Percentiles rank a stretch among this genome's conserved stretches.
phyloP scores from a whole-genome alignment of 1,140 invertebrate species.

The Tyrophagus putrescentiae region DNA sequence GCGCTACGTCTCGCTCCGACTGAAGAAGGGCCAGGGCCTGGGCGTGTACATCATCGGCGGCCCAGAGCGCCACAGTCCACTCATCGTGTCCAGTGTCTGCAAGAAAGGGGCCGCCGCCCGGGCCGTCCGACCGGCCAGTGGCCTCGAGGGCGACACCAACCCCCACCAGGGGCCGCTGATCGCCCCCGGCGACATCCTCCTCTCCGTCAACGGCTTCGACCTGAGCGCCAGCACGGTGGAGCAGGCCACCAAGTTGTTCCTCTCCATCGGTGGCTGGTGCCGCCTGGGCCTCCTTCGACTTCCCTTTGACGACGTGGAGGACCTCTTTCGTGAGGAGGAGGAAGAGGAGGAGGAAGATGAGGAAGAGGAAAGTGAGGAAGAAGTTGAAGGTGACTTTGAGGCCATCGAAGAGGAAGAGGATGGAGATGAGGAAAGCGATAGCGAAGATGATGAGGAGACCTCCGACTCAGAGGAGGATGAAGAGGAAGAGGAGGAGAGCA shows the following conservation, averaged over 20 bases:
- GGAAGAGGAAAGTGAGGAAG: not conserved
- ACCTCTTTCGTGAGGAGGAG: not conserved
- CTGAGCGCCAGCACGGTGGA: not conserved
- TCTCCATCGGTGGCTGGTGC: not conserved
- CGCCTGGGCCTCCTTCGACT: constrained; percentile 6
- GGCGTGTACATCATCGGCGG: too few relatives aligned
- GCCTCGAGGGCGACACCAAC: too few relatives aligned
- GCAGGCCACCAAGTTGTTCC: not conserved
- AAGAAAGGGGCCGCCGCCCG: too few relatives aligned
- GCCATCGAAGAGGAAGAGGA: not conserved
- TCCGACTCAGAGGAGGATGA: not conserved
- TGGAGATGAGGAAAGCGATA: too few relatives aligned
- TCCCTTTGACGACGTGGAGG: not conserved
- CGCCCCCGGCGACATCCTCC: not conserved
- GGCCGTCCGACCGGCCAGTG: too few relatives aligned
- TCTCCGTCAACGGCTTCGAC: not conserved
- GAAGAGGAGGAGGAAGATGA: not conserved
- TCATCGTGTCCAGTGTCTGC: too few relatives aligned
- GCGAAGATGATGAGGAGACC: not conserved
- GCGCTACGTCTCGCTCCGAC: too few relatives aligned
- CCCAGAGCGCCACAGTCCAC: too few relatives aligned
- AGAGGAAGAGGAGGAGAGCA: not conserved
- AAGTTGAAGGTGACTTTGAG: not conserved
- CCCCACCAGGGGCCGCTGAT: too few relatives aligned
- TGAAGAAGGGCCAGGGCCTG: too few relatives aligned